A percentile compares a stretch with the other conserved stretches of the same genome.
phyloP scores from a whole-genome alignment of 2,113 vertebrate genomes.

The Clupea harengus region DNA sequence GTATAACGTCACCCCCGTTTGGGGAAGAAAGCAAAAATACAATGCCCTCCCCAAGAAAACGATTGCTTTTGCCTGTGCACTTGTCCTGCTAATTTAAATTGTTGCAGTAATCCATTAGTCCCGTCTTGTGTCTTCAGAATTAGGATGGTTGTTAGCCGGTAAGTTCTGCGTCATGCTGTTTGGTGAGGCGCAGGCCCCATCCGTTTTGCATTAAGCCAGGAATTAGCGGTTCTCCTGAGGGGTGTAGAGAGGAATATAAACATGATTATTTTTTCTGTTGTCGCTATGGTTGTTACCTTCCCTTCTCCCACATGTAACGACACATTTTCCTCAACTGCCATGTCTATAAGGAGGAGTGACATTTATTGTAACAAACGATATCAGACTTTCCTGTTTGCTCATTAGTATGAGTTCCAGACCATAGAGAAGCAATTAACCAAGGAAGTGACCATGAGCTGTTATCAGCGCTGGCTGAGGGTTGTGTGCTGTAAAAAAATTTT shows the following conservation, averaged over 20 bases:
- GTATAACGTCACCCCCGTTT: background rate
- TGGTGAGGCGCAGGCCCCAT: background rate
- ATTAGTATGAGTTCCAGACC: constrained; percentile 36
- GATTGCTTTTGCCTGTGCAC: background rate
- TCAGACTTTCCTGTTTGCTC: constrained; percentile 37
- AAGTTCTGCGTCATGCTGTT: background rate
- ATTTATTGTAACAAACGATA: constrained; percentile 40
- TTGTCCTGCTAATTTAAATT: background rate
- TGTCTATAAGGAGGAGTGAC: constrained; percentile 13
- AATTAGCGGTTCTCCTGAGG: background rate
- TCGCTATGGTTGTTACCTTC: background rate
- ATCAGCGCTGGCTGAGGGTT: constrained; percentile 23
- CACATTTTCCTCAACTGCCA: background rate
- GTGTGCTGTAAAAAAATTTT: background rate
- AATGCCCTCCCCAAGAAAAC: background rate
- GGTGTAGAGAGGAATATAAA: background rate
- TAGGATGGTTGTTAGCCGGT: background rate
- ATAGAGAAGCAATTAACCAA: constrained; percentile 32
- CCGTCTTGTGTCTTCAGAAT: background rate
- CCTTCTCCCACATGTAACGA: background rate
- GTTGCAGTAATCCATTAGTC: constrained; percentile 7
- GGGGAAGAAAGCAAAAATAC: background rate
- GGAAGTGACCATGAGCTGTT: constrained; percentile 42
- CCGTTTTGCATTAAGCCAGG: background rate
- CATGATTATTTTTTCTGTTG: background rate